Evolutionary conservation across 2,888 invertebrate genomes (phyloP), one percentile per base, ranked within the genome.

Genomic region (Drosophila mettleri): DNA sequence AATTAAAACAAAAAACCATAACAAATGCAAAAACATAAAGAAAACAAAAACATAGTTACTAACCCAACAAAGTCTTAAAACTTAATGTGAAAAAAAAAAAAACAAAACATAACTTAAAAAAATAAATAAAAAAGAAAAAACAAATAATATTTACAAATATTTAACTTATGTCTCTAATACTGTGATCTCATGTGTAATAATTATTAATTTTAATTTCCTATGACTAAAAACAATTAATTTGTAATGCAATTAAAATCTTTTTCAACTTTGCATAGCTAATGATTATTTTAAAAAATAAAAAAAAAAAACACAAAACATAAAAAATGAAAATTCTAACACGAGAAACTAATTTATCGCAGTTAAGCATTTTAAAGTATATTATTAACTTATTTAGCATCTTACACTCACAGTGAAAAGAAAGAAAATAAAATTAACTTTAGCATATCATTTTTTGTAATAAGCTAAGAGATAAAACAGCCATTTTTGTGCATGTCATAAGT

Each of bases 111-210:
- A n/a, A 38, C 34, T n/a, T n/a, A n/a, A 51, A 59, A 51, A 67
- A 12, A 33, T 46, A 66, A 74, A 75, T 55, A 64, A 41, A 69
- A 16, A 9, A 52, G 49, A 41, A 66, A 58, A 62, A 71, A 61
- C 63, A 66, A 80, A 61, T 65, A 66, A 80, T 52, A 75, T 65
- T 71, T 53, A 71, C 54, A 69, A 69, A 88, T 80, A 75, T 77
- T 80, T 80, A 90, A 91, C 90, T 90, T 91, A 91, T 92, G 91
- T 92, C 91, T 92, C 92, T 92, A 92, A 92, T 92, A 91, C 92
- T 92, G 92, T 92, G 92, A 92, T 92, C 92, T 92, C 92, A 92
- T 91, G 90, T 92, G 90, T 92, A 92, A 91, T 91, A 90, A 90
- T 86, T 89, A 87, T 83, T 88, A 87, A 88, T 87, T 89, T 89